phyloP scores from a whole-genome alignment of 2,888 invertebrate genomes.

The Andrena bicolor region DNA sequence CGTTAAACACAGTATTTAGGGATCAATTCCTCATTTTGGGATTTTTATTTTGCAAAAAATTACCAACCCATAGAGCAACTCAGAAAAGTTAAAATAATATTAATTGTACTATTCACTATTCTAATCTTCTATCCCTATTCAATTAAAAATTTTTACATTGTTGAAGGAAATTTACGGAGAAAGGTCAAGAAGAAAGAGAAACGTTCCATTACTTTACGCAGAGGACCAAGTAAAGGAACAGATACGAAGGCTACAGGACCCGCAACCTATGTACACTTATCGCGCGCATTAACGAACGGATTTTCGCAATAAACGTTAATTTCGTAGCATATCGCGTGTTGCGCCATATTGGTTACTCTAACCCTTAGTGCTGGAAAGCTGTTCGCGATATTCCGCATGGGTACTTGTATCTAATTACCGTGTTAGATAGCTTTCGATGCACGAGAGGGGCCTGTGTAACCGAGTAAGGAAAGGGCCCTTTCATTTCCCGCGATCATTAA shows the following conservation, averaged over 20 bases:
- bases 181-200: neutral
- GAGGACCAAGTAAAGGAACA: slow-evolving; percentile 14
- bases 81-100: too few species aligned
- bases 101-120: too few species aligned
- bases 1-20: too few species aligned
- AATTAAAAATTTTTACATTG: neutral
- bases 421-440: neutral
- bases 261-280: neutral
- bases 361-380: neutral
- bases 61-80: too few species aligned
- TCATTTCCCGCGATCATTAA: slow-evolving; percentile 70
- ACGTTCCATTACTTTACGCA: neutral
- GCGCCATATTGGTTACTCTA: neutral
- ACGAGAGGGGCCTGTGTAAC: neutral
- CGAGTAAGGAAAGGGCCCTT: neutral
- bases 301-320: slow-evolving; percentile 23
- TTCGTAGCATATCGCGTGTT: slow-evolving; percentile 4
- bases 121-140: too few species aligned
- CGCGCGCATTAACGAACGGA: slow-evolving; percentile 3
- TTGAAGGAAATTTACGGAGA: neutral
- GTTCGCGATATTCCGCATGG: neutral
- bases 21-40: too few species aligned
- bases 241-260: neutral
- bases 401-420: slow-evolving; percentile 21
- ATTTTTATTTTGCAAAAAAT: too few species aligned